Evolutionary conservation across 2,113 vertebrate genomes (phyloP), one percentile per base, ranked within the genome.

Genomic region (Vombatus ursinus): DNA sequence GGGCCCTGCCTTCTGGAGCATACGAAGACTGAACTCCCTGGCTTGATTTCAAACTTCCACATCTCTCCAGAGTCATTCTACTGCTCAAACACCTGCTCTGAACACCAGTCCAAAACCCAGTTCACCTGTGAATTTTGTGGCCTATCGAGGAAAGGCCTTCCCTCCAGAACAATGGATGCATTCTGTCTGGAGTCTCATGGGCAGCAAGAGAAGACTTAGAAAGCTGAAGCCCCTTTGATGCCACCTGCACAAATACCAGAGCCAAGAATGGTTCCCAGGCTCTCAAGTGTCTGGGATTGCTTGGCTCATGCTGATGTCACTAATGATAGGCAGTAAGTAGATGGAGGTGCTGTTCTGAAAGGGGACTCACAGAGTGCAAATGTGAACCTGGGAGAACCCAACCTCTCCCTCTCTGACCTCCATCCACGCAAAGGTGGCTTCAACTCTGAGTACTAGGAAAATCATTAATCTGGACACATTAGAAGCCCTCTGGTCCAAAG

Each of bases 61-160:
- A 61, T 90, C 90, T 96, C 44, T 50, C 50, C 22, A 37, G 68
- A 84, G 61, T n/a, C 48, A n/a, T 12, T 51, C 47, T 48, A 90
- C 22, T 84, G 57, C 44, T n/a, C 92, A 49, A 57, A 91, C 92
- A 96, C 51, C 94, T 94, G 95, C 50, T 92, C 54, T 23, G 52
- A 4, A 22, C 0, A 0, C 37, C 31, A 0, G 0, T n/a, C 91
- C 57, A 37, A 68, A 50, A 44, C 47, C 25, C 52, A 61, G 92
- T 22, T 61, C 44, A 48, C 49, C 54, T 61, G 53, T 89, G 50
- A 52, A 89, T 93, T 89, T 26, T 44, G 92, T 50, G 61, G n/a
- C 37, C 31, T 44, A 44, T 22, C 22, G 68, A 44, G n/a, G 37
- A 84, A 84, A 84, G 19, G n/a, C 37, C 37, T 84, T 84, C 68